Evolutionary conservation across 2,888 invertebrate genomes (phyloP), one percentile per base, ranked within the genome.

Genomic region (Mesorhabditis sp.): DNA sequence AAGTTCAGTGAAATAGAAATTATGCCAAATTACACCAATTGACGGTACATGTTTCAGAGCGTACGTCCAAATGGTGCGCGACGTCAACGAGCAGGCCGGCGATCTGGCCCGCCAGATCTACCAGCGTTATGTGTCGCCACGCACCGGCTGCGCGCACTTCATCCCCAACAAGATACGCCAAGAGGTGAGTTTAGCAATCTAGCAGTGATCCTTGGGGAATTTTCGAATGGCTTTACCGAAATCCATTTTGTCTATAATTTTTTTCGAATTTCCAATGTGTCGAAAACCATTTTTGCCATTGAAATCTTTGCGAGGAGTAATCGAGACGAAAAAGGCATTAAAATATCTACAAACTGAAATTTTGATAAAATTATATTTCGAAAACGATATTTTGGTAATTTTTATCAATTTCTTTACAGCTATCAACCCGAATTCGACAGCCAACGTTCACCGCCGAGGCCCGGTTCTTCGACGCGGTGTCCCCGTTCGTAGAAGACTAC

Each of bases 71-170:
- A 80, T 81, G 81, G 73, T 72, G 45, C 67, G 69, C 50, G 72
- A 75, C 43, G 68, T 70, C 4, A 77, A 83, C 65, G 70, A 72
- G 43, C 71, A 78, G 67, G 73, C 75, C 65, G 44, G 65, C n/a
- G 76, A 79, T 67, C 68, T 83, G 61, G 82, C 83, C 45, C 69
- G 70, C 15, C 72, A 73, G 6, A 82, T 83, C 43, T 79, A 79
- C 72, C 69, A 72, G 41, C 79, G 72, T 62, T 82, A 77, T 45
- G 28, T 81, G 4, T 76, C 78, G 4, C 74, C 71, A 5, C 65
- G 78, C 13, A 72, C 70, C 4, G 80, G 80, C 28, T 67, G 72
- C 67, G 82, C 80, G 69, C 72, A 70, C 41, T 72, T 76, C 65
- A 76, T 81, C 61, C 77, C 78, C 5, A 50, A 68, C 5, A 65